phyloP scores from a whole-genome alignment of 2,888 invertebrate species.

The Netelia virgata region DNA sequence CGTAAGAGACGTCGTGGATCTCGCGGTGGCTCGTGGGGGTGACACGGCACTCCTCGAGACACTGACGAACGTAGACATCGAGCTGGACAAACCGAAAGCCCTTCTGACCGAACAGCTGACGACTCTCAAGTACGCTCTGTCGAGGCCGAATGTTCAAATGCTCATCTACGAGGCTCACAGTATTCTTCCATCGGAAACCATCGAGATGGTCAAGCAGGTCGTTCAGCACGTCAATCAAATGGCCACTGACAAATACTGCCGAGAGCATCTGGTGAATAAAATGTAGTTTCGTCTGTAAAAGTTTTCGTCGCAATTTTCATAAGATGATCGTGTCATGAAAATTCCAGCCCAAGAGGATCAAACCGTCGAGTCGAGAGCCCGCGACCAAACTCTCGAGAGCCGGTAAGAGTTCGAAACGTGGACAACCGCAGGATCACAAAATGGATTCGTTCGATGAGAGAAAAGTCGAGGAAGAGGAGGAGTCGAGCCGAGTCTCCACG shows the following conservation, averaged over 20 bases:
- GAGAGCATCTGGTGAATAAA: slow-evolving; percentile 80
- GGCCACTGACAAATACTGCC: slow-evolving; percentile 89
- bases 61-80: slow-evolving; percentile 76
- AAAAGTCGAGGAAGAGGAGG: slow-evolving; percentile 70
- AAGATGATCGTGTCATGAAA: neutral
- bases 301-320: neutral
- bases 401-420: slow-evolving; percentile 65
- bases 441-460: slow-evolving; percentile 64
- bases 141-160: slow-evolving; percentile 93
- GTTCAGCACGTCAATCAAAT: slow-evolving; percentile 90
- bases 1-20: slow-evolving; percentile 91
- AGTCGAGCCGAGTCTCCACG: slow-evolving; percentile 46
- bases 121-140: slow-evolving; percentile 91
- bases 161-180: slow-evolving; percentile 94
- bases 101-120: slow-evolving; percentile 91
- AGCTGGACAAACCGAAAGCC: slow-evolving; percentile 72
- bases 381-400: slow-evolving; percentile 56
- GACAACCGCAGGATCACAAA: slow-evolving; percentile 61
- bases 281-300: neutral
- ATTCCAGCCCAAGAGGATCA: slow-evolving; percentile 68
- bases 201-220: slow-evolving; percentile 89
- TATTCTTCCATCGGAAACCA: slow-evolving; percentile 90
- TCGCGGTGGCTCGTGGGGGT: slow-evolving; percentile 89
- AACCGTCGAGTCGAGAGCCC: slow-evolving; percentile 60
- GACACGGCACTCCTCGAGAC: slow-evolving; percentile 92